Evolutionary conservation across 2,113 vertebrate species (phyloP).

Genomic region (Dipodomys spectabilis): DNA sequence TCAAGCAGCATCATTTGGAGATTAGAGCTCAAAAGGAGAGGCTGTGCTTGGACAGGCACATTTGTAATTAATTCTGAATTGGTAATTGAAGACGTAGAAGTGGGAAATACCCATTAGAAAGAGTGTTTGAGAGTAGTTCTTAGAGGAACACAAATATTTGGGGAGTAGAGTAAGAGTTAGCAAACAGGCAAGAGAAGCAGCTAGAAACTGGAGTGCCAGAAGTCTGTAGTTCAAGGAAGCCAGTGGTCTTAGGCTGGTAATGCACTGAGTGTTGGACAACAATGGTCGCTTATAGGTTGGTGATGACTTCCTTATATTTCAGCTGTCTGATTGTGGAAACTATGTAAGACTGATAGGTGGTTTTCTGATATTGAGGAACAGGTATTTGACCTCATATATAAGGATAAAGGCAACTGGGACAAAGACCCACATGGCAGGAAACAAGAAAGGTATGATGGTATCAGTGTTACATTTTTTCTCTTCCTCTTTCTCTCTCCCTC

Average conservation of each 20-base stretch:
- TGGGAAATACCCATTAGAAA: background rate
- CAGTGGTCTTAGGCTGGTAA: background rate
- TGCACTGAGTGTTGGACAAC: background rate
- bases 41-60: background rate
- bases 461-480: too few relatives aligned
- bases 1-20: background rate
- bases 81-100: background rate
- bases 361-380: too few relatives aligned
- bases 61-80: background rate
- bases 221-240: background rate
- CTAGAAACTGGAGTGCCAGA: background rate
- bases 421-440: too few relatives aligned
- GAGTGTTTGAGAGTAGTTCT: background rate
- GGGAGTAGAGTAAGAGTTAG: background rate
- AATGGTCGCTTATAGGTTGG: background rate
- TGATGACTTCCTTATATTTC: background rate
- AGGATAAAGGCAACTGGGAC: too few relatives aligned
- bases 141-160: background rate
- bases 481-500: too few relatives aligned
- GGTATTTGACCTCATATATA: too few relatives aligned
- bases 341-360: background rate
- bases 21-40: background rate
- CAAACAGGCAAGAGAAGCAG: constrained; percentile 12
- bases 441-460: too few relatives aligned
- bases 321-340: background rate